Evolutionary conservation across 2,797 vertebrate genomes (phyloP), one percentile per base, ranked within the genome.

Genomic region (Artibeus lituratus): DNA sequence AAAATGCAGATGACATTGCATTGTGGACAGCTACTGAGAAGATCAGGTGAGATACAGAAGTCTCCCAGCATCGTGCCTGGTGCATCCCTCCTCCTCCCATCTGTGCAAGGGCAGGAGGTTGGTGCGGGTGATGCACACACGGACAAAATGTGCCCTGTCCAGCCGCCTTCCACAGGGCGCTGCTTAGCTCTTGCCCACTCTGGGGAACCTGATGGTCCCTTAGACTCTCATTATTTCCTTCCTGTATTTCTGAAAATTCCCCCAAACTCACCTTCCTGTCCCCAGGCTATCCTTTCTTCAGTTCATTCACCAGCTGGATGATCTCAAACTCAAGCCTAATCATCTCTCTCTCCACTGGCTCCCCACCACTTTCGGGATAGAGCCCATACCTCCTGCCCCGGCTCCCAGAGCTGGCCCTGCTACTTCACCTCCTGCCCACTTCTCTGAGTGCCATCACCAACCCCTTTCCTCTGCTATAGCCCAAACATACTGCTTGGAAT

Each of bases 201-300:
- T 65, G 35, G 37, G 37, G 89, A 81, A 67, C 4, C 9, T 47
- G 80, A 80, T 7, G 35, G 69, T 86, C 35, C 32, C 69, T 94
- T 47, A 78, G 69, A 70, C 21, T 76, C 22, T 57, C 22, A 67
- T 76, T 22, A 19, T 88, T 44, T 92, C 70, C 65, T 77, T 51
- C 44, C 55, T 29, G 19, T 70, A 74, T 87, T 92, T 81, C 76
- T 76, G 39, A 53, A 91, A 87, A 47, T 67, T 73, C 55, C 62
- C 94, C 65, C 82, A 24, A 94, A 69, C 35, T 80, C 24, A 55
- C 21, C 24, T 88, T 49, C 47, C 62, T 78, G 42, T 26, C 62
- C 24, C 3, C 44, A 9, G 21, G 39, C 37, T 78, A 39, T 8
- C 35, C 19, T 86, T 4, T 18, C 15, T 24, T 69, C 26, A 72